Base-by-base conservation (phyloP, 2,113 vertebrate species). In the Maccullochella peelii region DNA sequence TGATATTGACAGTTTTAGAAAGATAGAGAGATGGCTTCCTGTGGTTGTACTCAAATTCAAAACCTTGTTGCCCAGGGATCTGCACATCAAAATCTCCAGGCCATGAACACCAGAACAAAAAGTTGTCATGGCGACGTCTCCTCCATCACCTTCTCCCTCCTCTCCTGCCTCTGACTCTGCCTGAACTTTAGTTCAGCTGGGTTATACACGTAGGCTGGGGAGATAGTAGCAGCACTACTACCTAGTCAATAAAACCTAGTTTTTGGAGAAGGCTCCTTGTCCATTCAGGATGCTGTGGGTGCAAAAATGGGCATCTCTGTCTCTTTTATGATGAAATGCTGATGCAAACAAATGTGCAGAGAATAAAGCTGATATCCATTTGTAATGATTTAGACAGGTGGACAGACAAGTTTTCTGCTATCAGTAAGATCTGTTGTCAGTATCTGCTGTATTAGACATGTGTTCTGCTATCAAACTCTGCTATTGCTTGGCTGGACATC, bases 261-360 rank as follows among this genome's bases (percentile, higher is more conserved):
- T 72, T 33, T n/a, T 15, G 4, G 25, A 14, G 10, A 20, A 50
- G 20, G 27, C 44, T 30, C 18, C 8, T 42, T 66, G 55, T 69
- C 21, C 23, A 21, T 65, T 38, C 18, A 49, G 30, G 58, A 59
- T 47, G 15, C 25, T 47, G 63, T 42, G 40, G 49, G 36, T 74
- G 68, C 38, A 61, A 14, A 67, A 55, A 70, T 47, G 2, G 57
- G 8, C 52, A 7, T 61, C 52, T 52, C 50, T 18, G 44, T 66
- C 66, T 70, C 54, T 55, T 88, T 82, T 10, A 78, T 7, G 21
- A 58, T 79, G 25, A 82, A 79, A 73, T 40, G 76, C 72, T 58
- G 79, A 77, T 11, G 42, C 25, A 74, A 73, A 77, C 69, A 65
- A 18, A 74, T 7, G 62, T 61, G 58, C 25, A 47, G 21, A 78